phyloP scores from a whole-genome alignment of 2,888 invertebrate species.

The Cyclophora albipunctata region DNA sequence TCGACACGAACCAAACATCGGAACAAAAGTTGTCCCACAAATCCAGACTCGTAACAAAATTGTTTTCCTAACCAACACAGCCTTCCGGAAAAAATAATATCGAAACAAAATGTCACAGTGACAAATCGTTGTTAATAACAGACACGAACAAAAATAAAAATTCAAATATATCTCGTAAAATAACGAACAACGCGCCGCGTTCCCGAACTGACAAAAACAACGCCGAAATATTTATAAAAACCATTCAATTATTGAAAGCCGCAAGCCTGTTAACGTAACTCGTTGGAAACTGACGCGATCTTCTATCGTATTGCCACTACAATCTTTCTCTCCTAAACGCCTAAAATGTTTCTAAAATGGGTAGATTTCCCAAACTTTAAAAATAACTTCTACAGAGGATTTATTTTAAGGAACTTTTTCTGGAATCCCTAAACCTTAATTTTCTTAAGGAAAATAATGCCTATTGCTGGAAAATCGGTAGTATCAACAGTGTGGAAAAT shows the following conservation, averaged over 20 bases:
- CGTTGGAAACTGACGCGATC: neutral
- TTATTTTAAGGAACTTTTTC: too few relatives aligned
- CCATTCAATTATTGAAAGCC: slow-evolving; percentile 18
- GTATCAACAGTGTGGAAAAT: too few relatives aligned
- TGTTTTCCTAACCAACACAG: slow-evolving; percentile 13
- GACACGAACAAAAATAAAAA: slow-evolving; percentile 8
- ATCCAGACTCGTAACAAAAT: slow-evolving; percentile 8
- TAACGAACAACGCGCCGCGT: slow-evolving; percentile 4
- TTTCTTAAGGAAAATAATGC: too few relatives aligned
- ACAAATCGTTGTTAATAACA: slow-evolving; percentile 22
- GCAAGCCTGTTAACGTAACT: slow-evolving; percentile 6
- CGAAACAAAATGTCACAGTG: slow-evolving; percentile 13
- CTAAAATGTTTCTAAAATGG: too few relatives aligned
- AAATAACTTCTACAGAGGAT: too few relatives aligned
- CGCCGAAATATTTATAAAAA: slow-evolving; percentile 16
- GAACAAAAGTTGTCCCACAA: slow-evolving; percentile 2
- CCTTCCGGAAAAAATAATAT: slow-evolving; percentile 16
- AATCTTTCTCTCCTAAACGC: too few relatives aligned
- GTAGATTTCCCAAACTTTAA: too few relatives aligned
- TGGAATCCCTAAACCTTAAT: too few relatives aligned
- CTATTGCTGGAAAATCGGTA: too few relatives aligned
- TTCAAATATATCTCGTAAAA: slow-evolving; percentile 5
- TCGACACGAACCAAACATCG: too few relatives aligned
- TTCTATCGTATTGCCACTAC: too few relatives aligned
- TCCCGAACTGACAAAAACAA: slow-evolving; percentile 9